Evolutionary conservation across 2,113 vertebrate species (phyloP).

Genomic region (Ciconia stormi): DNA sequence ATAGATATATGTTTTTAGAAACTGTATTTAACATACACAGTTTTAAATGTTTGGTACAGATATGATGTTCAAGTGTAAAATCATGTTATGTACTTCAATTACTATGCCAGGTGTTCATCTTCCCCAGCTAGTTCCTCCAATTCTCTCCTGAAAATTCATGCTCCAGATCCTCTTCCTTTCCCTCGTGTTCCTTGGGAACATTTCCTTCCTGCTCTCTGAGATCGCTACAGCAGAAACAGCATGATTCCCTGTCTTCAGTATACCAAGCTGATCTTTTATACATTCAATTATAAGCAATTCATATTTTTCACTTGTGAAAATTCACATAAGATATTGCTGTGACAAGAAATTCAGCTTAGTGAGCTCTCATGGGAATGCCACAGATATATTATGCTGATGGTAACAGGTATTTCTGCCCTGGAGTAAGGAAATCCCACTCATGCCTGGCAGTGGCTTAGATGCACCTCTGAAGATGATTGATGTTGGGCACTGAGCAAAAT

Average conservation of each 20-base stretch:
- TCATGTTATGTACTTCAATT: background rate
- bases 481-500: background rate
- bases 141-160: slow-evolving; percentile 19
- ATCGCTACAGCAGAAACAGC: background rate
- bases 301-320: background rate
- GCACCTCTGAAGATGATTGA: background rate
- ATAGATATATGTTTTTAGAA: background rate
- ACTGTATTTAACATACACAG: accelerated
- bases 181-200: background rate
- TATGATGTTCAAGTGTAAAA: background rate
- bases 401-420: background rate
- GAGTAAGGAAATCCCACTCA: background rate
- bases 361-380: background rate
- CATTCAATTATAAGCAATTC: background rate
- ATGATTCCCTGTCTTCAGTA: background rate
- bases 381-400: background rate
- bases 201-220: slow-evolving; percentile 34
- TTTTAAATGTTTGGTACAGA: background rate
- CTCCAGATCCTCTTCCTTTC: slow-evolving; percentile 32
- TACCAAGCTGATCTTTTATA: background rate
- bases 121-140: slow-evolving; percentile 40
- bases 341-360: background rate
- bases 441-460: background rate
- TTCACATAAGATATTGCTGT: background rate
- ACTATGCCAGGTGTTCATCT: slow-evolving; percentile 30